Conservation (phyloP, 2,113 vertebrate genomes). For the Osmerus eperlanus region DNA sequence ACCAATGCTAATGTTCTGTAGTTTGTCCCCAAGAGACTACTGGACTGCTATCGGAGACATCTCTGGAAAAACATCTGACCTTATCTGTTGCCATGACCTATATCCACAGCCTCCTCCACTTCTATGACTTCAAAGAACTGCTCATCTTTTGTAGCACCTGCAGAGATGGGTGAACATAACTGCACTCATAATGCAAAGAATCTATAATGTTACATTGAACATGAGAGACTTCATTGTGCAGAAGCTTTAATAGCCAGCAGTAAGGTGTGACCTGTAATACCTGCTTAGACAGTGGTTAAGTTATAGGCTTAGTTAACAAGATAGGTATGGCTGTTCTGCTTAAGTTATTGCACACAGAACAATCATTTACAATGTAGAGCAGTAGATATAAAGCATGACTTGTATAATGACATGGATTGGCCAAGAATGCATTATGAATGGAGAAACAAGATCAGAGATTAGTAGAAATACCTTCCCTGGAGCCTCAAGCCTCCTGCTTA, state of each 20-base stretch:
- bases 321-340: background rate
- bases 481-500: conserved; percentile 14
- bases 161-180: conserved; percentile 44
- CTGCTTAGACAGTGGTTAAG: too few relatives aligned
- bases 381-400: background rate
- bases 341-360: background rate
- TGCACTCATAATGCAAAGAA: too few relatives aligned
- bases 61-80: conserved; percentile 62
- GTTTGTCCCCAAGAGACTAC: conserved; percentile 42
- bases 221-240: too few relatives aligned
- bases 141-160: conserved; percentile 59
- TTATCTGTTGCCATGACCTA: conserved; percentile 69
- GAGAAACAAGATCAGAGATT: conserved; percentile 15
- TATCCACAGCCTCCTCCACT: conserved; percentile 59
- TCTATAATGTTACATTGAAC: too few relatives aligned
- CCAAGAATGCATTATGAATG: background rate
- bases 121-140: conserved; percentile 56
- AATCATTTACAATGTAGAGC: background rate
- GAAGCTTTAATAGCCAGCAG: too few relatives aligned
- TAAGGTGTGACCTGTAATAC: too few relatives aligned
- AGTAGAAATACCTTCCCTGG: conserved; percentile 25
- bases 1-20: background rate
- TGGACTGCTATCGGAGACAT: conserved; percentile 55
- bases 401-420: background rate
- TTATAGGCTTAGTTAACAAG: background rate